Base-by-base conservation (phyloP, 2,888 invertebrate species). In the Salticus scenicus region DNA sequence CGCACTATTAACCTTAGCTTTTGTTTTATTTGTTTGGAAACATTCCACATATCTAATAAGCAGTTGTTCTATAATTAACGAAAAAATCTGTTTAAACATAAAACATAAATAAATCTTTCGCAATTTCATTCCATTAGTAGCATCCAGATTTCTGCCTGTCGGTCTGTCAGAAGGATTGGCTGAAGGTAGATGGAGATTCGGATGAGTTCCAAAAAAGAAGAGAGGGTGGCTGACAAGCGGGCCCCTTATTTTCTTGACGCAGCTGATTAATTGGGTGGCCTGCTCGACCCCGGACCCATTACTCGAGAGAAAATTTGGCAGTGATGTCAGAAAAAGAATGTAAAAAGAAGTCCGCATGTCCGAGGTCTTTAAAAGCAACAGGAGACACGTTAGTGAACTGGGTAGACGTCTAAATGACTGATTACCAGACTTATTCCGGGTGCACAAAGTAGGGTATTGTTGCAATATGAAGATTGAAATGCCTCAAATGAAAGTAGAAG, bases 261-360 rank as follows among this genome's bases (percentile, higher is more conserved):
- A 24, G 14, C 77, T 77, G 77, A 77, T 77, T 77, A 77, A 77
- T 77, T 77, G 77, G 70, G 69, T 77, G 77, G 67, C 77, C 77
- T 24, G 4, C 31, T 17, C 37, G 70, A 69, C 77, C 77, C 70
- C 51, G 63, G 37, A 33, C 77, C 51, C 69, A 70, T 77, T 77
- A 77, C 70, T 77, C 77, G 70, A 51, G 28, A 70, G 41, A 37
- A 77, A 77, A 77, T 77, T 77, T 70, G 70, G 77, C 77, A 77
- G 69, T 63, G 77, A 77, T 37, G 77, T 42, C 33, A 70, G 33
- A 63, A 74, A 63, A 63, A 41, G n/a, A 64, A 41, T 17, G 31
- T n/a, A 73, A n/a, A 42, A 57, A 72, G 57, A 33, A 8, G 57
- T 24, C 70, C 69, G 70, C 37, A 77, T 70, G 77, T 77, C 77